Conservation (phyloP, 2,888 invertebrate species). For the Zonitis immaculata region DNA sequence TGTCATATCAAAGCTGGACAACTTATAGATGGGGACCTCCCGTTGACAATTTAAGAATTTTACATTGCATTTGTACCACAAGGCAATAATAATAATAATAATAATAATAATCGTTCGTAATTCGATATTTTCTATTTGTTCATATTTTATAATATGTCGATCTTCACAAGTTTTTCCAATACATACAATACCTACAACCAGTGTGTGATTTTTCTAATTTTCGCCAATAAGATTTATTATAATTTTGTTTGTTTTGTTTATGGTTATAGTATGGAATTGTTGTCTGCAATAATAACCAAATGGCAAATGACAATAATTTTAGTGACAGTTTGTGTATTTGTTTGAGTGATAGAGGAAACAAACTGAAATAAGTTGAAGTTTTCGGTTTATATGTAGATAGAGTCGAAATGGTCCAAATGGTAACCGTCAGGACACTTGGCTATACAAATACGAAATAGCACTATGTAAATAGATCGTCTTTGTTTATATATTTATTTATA, state of each 20-base stretch:
- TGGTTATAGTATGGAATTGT: slow-evolving; percentile 5
- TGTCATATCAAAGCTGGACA: slow-evolving; percentile 34
- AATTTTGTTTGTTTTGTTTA: background rate
- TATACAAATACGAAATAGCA: slow-evolving; percentile 32
- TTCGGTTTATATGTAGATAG: too few relatives aligned
- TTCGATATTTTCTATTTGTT: too few relatives aligned
- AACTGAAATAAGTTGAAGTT: slow-evolving; percentile 22
- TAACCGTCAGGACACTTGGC: slow-evolving; percentile 9
- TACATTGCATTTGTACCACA: slow-evolving; percentile 19
- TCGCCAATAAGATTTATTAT: background rate
- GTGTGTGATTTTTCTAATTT: background rate
- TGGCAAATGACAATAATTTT: slow-evolving; percentile 32
- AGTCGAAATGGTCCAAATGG: slow-evolving; percentile 30
- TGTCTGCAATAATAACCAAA: slow-evolving; percentile 3
- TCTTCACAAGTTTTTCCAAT: too few relatives aligned
- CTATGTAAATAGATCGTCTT: slow-evolving; percentile 32
- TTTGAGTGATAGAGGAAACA: slow-evolving; percentile 37
- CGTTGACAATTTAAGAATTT: slow-evolving; percentile 19
- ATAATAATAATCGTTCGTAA: too few relatives aligned
- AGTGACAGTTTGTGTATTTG: slow-evolving; percentile 41
- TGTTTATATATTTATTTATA: slow-evolving; percentile 32
- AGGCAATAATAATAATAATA: too few relatives aligned
- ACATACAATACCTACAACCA: too few relatives aligned
- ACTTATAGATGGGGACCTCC: slow-evolving; percentile 23
- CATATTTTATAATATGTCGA: too few relatives aligned